These are phyloP conservation scores for Pomacea canaliculata DNA, from an alignment of 2,888 invertebrate genomes.

Conservation along the genomic window DNA sequence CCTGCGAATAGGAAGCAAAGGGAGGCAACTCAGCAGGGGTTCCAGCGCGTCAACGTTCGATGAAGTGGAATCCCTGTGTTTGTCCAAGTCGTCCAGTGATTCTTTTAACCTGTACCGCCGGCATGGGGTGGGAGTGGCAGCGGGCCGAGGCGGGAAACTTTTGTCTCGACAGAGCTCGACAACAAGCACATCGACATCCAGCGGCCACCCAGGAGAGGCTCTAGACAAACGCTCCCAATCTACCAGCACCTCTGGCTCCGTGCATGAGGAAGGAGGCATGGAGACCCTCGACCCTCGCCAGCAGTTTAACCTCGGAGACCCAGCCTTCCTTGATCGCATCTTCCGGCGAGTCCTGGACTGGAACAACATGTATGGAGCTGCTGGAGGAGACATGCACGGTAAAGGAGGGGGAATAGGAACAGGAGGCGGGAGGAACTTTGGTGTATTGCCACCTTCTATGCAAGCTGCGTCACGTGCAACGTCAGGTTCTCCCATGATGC, in stretches of 20 bases:
- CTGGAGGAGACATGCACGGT: not conserved
- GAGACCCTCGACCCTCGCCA: conserved; percentile 30
- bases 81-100: conserved; percentile 36
- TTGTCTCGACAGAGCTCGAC: conserved; percentile 35
- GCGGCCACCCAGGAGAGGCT: conserved; percentile 23
- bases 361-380: conserved; percentile 25
- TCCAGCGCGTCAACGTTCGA: conserved; percentile 42
- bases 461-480: not conserved
- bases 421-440: not conserved
- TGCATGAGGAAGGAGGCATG: conserved; percentile 28
- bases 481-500: not conserved
- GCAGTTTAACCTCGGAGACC: conserved; percentile 30
- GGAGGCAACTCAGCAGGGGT: conserved; percentile 16
- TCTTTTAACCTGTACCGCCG: conserved; percentile 21
- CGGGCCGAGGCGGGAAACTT: not conserved
- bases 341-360: conserved; percentile 34
- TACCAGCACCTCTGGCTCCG: conserved; percentile 9
- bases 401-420: not conserved
- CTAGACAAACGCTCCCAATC: conserved; percentile 1
- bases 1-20: conserved; percentile 12
- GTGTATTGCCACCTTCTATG: not conserved
- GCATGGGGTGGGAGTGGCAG: not conserved
- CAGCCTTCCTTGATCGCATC: conserved; percentile 32
- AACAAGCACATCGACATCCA: conserved; percentile 35
- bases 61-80: conserved; percentile 43